Evolutionary conservation across 2,888 invertebrate genomes (phyloP).

Genomic region (Macaria liturata): DNA sequence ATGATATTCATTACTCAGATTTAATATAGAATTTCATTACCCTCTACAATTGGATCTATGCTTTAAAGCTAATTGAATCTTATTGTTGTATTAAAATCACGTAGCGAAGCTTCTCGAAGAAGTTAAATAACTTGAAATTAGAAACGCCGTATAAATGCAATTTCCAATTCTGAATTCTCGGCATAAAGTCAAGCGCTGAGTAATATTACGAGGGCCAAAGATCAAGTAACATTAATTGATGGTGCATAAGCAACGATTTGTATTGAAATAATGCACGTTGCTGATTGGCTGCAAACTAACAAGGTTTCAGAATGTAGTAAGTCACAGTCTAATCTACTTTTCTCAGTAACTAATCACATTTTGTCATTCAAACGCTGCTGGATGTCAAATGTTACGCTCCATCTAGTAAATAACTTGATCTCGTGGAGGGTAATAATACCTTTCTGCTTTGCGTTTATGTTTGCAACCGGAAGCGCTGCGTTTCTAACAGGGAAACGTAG

Average conservation of each 20-base stretch:
- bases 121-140: conserved; percentile 5
- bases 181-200: neutral
- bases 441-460: too few species aligned
- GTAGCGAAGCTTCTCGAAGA: neutral
- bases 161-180: conserved; percentile 5
- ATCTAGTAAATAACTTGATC: too few species aligned
- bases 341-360: too few species aligned
- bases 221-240: neutral
- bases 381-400: too few species aligned
- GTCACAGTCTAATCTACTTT: too few species aligned
- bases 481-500: too few species aligned
- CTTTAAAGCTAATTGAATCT: conserved; percentile 12
- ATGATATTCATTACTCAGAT: conserved; percentile 4
- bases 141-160: conserved; percentile 9
- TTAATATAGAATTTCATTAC: conserved; percentile 12
- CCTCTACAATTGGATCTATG: neutral
- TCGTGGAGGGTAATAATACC: too few species aligned
- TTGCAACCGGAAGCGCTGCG: too few species aligned
- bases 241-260: neutral
- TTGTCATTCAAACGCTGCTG: too few species aligned
- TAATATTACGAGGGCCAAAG: neutral
- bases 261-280: too few species aligned
- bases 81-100: conserved; percentile 11
- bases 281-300: too few species aligned
- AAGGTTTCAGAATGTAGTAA: too few species aligned